Conservation (phyloP, 2,888 invertebrate genomes). For the Melangyna quadrimaculata region DNA sequence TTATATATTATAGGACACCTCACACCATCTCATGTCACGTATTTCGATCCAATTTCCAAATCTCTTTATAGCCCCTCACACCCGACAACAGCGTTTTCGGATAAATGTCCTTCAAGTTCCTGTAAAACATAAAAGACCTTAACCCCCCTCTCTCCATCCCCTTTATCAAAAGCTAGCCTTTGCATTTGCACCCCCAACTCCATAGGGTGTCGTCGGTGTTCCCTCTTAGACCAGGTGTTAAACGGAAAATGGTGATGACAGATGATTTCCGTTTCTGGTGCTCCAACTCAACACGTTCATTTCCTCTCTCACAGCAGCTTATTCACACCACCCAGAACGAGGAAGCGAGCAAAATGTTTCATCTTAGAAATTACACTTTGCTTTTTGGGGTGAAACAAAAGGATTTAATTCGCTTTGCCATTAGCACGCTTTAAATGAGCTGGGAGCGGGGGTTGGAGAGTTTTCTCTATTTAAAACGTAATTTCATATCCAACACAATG, state of each 20-base stretch:
- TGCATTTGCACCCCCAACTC: constrained; percentile 16
- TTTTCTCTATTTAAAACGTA: constrained; percentile 53
- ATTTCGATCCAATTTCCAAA: constrained; percentile 58
- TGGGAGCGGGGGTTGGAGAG: constrained; percentile 21
- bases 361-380: constrained; percentile 57
- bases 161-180: constrained; percentile 19
- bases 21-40: constrained; percentile 50
- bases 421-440: constrained; percentile 61
- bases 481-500: constrained; percentile 31
- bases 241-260: constrained; percentile 71
- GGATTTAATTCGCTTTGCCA: constrained; percentile 70
- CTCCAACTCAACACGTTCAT: constrained; percentile 68
- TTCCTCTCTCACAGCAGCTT: constrained; percentile 45
- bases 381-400: constrained; percentile 51
- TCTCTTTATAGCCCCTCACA: background rate
- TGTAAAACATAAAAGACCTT: constrained; percentile 53
- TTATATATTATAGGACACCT: background rate
- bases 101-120: constrained; percentile 68
- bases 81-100: constrained; percentile 49
- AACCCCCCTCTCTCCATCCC: background rate
- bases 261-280: constrained; percentile 71
- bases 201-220: constrained; percentile 8
- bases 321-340: background rate
- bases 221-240: constrained; percentile 55
- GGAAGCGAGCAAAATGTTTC: constrained; percentile 39